phyloP scores from a whole-genome alignment of 2,113 vertebrate species.

The Chunga burmeisteri region DNA sequence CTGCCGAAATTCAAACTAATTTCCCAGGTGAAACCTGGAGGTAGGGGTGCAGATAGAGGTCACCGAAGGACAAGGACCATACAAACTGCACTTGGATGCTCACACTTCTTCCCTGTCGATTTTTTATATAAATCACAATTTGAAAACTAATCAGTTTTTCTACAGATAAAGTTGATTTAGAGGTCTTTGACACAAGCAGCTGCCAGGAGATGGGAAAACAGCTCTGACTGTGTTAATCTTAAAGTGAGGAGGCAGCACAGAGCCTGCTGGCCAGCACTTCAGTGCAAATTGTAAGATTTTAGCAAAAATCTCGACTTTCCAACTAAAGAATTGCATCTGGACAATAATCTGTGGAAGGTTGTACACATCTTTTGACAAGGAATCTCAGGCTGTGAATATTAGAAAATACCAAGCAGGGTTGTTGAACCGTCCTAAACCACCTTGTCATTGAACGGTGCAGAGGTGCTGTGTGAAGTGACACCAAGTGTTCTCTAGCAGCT shows the following conservation, averaged over 20 bases:
- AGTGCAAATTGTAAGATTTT: neutral
- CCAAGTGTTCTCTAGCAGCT: neutral
- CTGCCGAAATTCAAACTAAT: neutral
- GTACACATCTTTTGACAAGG: neutral
- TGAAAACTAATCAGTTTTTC: neutral
- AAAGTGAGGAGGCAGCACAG: neutral
- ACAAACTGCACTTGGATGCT: neutral
- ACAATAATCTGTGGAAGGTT: neutral
- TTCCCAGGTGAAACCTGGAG: neutral
- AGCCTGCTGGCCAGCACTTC: neutral
- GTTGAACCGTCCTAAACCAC: neutral
- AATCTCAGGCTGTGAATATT: neutral
- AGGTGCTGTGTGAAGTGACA: neutral
- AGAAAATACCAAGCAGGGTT: neutral
- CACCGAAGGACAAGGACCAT: rapidly evolving
- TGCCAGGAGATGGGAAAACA: neutral
- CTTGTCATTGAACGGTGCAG: neutral
- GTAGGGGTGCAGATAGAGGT: neutral
- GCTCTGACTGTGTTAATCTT: neutral
- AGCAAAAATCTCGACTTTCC: neutral
- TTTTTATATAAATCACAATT: neutral
- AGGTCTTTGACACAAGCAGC: neutral
- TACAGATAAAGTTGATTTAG: neutral
- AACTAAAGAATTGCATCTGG: neutral
- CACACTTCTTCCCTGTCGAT: rapidly evolving